These are phyloP conservation scores for Antigone vipio DNA, from an alignment of 2,113 vertebrate genomes.

Conservation along the genomic window DNA sequence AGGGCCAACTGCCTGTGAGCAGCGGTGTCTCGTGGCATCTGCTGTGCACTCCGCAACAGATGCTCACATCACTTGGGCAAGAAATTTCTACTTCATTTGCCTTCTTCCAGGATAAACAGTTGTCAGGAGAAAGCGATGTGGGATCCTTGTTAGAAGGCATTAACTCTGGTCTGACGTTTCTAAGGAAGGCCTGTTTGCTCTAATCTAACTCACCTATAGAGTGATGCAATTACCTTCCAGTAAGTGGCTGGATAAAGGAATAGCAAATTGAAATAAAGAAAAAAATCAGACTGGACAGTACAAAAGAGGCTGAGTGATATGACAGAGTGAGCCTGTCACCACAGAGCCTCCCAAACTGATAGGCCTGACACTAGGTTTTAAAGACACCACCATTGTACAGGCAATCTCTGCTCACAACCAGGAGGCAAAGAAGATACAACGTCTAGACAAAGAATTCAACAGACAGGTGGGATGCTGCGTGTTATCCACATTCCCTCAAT, in stretches of 20 bases:
- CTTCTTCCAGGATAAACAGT: background rate
- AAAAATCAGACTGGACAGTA: background rate
- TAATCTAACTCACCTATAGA: background rate
- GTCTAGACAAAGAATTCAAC: background rate
- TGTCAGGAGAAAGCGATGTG: background rate
- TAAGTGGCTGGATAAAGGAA: background rate
- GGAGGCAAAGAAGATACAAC: background rate
- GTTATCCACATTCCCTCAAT: background rate
- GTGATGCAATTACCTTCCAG: background rate
- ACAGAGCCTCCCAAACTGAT: background rate
- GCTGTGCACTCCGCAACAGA: background rate
- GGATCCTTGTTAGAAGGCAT: background rate
- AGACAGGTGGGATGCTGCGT: fast-evolving
- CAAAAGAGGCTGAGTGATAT: background rate
- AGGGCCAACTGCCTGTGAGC: background rate
- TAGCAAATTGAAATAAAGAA: background rate
- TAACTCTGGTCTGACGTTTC: background rate
- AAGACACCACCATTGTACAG: background rate
- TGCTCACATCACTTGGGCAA: background rate
- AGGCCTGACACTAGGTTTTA: background rate
- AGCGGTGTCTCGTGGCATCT: fast-evolving
- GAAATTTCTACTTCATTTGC: background rate
- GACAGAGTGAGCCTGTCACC: background rate
- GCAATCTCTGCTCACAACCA: background rate
- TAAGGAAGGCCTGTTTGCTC: background rate